A percentile compares a stretch with the other conserved stretches of the same genome.
Conservation (phyloP, 2,113 vertebrate species). For the Hippocampus mohnikei region DNA sequence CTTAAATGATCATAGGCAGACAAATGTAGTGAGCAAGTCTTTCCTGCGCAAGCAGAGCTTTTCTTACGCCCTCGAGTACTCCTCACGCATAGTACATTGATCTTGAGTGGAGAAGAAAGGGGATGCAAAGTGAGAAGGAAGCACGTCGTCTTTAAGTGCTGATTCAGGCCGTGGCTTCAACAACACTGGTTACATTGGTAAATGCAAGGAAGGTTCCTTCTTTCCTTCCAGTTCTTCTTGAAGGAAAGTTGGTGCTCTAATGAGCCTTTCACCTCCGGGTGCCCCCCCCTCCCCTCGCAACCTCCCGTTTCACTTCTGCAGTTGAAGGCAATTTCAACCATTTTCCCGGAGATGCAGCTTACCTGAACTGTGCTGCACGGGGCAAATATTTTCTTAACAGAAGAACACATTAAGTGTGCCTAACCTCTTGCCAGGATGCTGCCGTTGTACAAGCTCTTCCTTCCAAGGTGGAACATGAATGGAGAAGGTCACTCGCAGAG, state of each 20-base stretch:
- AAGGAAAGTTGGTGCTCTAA: not conserved
- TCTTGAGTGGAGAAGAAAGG: too few species aligned
- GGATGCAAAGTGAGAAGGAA: not conserved
- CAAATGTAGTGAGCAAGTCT: too few species aligned
- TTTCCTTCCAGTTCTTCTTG: not conserved
- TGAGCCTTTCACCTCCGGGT: conserved; percentile 1
- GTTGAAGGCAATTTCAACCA: conserved; percentile 1
- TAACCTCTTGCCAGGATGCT: conserved; percentile 69
- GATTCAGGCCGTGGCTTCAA: conserved; percentile 21
- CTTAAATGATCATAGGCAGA: too few species aligned
- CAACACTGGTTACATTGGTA: conserved; percentile 2
- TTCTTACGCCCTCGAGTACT: too few species aligned
- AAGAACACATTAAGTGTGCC: conserved; percentile 43
- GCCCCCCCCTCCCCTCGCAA: not conserved
- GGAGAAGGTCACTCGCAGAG: conserved; percentile 40
- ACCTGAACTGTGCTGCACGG: conserved; percentile 16
- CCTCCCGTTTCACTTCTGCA: not conserved
- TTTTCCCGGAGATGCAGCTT: conserved; percentile 1
- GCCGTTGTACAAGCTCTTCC: conserved; percentile 38
- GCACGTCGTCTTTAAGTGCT: conserved; percentile 20
- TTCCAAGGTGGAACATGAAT: conserved; percentile 54
- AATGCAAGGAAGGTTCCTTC: not conserved
- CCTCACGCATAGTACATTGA: too few species aligned
- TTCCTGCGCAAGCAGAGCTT: too few species aligned
- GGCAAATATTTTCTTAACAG: conserved; percentile 15